These are phyloP conservation scores for Gallinago undulata DNA, from an alignment of 2,113 vertebrate species.

Conservation along the genomic window DNA sequence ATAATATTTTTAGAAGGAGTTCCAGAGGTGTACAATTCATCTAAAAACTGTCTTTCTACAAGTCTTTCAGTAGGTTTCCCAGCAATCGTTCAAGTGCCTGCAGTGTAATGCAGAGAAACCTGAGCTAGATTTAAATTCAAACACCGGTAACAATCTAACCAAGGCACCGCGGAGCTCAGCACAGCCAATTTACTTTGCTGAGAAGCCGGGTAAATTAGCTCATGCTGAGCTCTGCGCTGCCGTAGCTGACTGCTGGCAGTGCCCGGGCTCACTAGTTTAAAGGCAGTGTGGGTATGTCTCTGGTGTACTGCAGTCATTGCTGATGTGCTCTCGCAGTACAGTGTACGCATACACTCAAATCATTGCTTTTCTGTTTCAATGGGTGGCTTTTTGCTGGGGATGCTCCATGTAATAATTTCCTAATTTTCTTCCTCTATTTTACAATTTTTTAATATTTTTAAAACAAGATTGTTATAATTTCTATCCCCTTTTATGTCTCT, in stretches of 20 bases:
- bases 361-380: neutral
- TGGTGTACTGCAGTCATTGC: neutral
- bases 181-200: slow-evolving; percentile 16
- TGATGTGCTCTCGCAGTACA: neutral
- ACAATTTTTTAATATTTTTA: neutral
- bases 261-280: neutral
- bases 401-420: neutral
- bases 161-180: neutral
- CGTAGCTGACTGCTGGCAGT: neutral
- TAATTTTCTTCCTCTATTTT: neutral
- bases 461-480: neutral
- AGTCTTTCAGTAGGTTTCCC: neutral
- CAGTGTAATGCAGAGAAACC: neutral
- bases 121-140: neutral
- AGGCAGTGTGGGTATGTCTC: neutral
- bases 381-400: neutral
- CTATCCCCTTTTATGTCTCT: neutral
- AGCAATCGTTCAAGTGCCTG: slow-evolving; percentile 11
- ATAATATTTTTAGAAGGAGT: neutral
- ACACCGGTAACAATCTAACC: neutral
- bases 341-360: accelerated
- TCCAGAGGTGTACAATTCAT: neutral
- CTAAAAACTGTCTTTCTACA: neutral
- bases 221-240: slow-evolving; percentile 2
- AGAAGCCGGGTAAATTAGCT: slow-evolving; percentile 20